Base-by-base conservation (phyloP, 2,113 vertebrate species). In the Melospiza georgiana region DNA sequence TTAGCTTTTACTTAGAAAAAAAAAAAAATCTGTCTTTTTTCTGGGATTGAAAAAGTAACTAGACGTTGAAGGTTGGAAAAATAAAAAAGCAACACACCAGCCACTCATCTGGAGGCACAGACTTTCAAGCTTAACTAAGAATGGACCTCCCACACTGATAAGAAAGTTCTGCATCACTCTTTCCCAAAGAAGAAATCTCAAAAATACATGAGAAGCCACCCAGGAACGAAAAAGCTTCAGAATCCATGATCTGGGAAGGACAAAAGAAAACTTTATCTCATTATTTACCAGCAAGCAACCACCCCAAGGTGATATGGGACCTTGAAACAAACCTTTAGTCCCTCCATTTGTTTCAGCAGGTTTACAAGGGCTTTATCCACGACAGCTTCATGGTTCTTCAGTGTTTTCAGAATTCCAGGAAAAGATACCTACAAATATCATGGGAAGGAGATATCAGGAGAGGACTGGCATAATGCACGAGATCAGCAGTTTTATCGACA, bases 251-350 rank as follows among this genome's bases (percentile, higher is more conserved):
- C 12, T 46, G 24, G 10, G 30, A 58, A 46, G 7, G 6, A 22
- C 24, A 67, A 54, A 91, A 86, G 31, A 85, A 92, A 85, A 55
- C 5, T 24, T 44, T 25, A 15, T 48, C 33, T 55, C 15, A 68
- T 63, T 14, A 59, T 68, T 81, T 78, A 76, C 18, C 69, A 79
- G 23, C 19, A 48, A 4, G 6, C 11, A 79, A 37, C 21, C 57
- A 48, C 11, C 39, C 65, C 9, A 1, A 54, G 39, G 35, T 18
- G 17, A 39, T 11, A 9, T 4, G 4, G 51, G 62, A 75, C 16
- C 12, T 19, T 35, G 35, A 55, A 76, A 95, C 94, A 83, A 92
- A 97, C 95, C 93, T 95, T 73, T 24, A 95, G 12, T 33, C 12
- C 3, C 3, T 51, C 9, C 55, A 57, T 25, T n/a, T 90, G 44